phyloP scores from a whole-genome alignment of 1,140 invertebrate genomes.

The Lasioglossum baleicum region DNA sequence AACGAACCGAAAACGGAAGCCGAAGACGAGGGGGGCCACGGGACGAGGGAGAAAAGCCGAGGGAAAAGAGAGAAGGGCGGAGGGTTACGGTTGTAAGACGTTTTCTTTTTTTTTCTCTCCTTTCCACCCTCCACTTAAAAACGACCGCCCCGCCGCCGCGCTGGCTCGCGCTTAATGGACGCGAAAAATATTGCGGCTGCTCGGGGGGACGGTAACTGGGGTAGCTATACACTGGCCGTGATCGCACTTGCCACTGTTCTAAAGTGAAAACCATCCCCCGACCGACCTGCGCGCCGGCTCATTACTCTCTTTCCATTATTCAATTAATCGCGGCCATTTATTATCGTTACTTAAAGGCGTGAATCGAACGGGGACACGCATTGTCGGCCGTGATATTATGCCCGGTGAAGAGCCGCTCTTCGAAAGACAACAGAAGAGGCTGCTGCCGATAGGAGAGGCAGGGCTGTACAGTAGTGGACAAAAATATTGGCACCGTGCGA shows the following conservation, averaged over 20 bases:
- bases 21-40: not conserved
- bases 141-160: slow-evolving; percentile 37
- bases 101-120: slow-evolving; percentile 15
- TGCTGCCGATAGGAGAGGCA: not conserved
- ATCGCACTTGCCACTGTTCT: slow-evolving; percentile 62
- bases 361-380: slow-evolving; percentile 68
- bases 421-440: not conserved
- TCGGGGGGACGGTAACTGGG: slow-evolving; percentile 43
- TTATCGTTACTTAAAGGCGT: slow-evolving; percentile 63
- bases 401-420: slow-evolving; percentile 15
- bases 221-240: slow-evolving; percentile 32
- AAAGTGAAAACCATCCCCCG: slow-evolving; percentile 59
- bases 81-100: slow-evolving; percentile 42
- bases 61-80: not conserved
- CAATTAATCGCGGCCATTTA: slow-evolving; percentile 74
- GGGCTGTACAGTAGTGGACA: not conserved
- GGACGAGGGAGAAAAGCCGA: slow-evolving; percentile 12
- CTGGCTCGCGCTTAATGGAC: slow-evolving; percentile 59
- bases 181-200: slow-evolving; percentile 60
- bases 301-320: slow-evolving; percentile 74
- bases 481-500: no score
- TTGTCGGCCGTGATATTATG: slow-evolving; percentile 68
- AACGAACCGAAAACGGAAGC: slow-evolving; percentile 16
- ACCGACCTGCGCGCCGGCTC: slow-evolving; percentile 51
- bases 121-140: slow-evolving; percentile 51